These are phyloP conservation scores for Agrypnus murinus DNA, from an alignment of 2,888 invertebrate species.

Conservation along the genomic window DNA sequence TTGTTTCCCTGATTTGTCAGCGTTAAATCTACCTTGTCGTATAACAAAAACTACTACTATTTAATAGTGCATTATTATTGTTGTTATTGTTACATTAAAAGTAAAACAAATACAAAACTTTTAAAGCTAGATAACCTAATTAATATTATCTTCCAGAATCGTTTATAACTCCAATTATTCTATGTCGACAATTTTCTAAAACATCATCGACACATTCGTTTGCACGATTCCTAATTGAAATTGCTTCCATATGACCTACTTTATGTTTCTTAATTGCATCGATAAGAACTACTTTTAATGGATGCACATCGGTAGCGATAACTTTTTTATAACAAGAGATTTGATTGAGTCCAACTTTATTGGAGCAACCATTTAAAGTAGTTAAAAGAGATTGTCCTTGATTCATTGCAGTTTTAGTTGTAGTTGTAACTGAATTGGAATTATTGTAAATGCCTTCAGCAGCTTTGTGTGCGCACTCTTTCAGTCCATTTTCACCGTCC, in stretches of 20 bases:
- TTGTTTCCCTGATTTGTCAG: constrained; percentile 12
- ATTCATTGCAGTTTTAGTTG: constrained; percentile 55
- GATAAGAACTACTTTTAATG: constrained; percentile 63
- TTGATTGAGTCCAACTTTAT: constrained; percentile 59
- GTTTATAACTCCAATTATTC: constrained; percentile 32
- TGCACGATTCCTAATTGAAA: constrained; percentile 59
- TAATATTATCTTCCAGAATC: not conserved
- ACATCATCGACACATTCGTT: constrained; percentile 62
- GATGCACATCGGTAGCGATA: constrained; percentile 60
- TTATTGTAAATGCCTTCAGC: constrained; percentile 31
- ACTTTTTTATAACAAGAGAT: constrained; percentile 64
- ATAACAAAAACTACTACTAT: no score
- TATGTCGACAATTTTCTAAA: constrained; percentile 49
- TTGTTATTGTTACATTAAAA: no score
- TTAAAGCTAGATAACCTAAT: no score
- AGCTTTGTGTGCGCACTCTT: constrained; percentile 18
- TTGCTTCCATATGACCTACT: constrained; percentile 59
- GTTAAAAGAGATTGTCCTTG: constrained; percentile 60
- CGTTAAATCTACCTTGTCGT: constrained; percentile 16
- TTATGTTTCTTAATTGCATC: constrained; percentile 62
- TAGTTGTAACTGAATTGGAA: constrained; percentile 45
- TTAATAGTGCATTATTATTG: no score
- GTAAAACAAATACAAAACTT: no score
- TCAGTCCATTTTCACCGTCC: constrained; percentile 22
- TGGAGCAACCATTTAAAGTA: constrained; percentile 59